Evolutionary conservation across 1,140 invertebrate species (phyloP).

Genomic region (Charaxes varanes): DNA sequence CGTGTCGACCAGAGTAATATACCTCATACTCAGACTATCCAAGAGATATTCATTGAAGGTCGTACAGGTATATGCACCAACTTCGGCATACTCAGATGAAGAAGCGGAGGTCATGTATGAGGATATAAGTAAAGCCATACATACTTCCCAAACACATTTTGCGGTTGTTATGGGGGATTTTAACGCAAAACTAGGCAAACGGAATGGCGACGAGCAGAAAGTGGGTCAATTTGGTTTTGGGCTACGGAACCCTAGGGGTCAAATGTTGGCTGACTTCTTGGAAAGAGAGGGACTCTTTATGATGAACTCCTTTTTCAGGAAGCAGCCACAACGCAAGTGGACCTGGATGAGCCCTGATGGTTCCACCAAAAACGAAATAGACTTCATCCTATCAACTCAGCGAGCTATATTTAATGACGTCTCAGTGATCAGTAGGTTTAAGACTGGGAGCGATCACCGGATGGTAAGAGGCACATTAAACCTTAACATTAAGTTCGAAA

Average conservation of each 20-base stretch:
- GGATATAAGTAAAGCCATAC: too few relatives aligned
- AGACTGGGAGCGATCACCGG: constrained; percentile 31
- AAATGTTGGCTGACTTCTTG: constrained; percentile 20
- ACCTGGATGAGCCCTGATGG: constrained; percentile 32
- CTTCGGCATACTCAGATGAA: too few relatives aligned
- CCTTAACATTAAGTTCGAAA: constrained; percentile 16
- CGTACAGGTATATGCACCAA: too few relatives aligned
- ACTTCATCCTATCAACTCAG: constrained; percentile 24
- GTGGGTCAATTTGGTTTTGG: too few relatives aligned
- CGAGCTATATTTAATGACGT: constrained; percentile 29
- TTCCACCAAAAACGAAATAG: constrained; percentile 27
- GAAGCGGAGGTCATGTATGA: too few relatives aligned
- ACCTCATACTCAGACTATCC: too few relatives aligned
- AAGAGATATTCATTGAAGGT: too few relatives aligned
- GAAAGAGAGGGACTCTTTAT: constrained; percentile 24
- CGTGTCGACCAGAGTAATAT: too few relatives aligned
- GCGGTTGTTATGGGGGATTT: too few relatives aligned
- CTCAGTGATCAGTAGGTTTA: constrained; percentile 23
- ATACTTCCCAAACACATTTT: too few relatives aligned
- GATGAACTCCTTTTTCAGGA: constrained; percentile 33
- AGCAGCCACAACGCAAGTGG: constrained; percentile 21
- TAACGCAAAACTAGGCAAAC: too few relatives aligned
- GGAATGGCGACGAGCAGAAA: too few relatives aligned
- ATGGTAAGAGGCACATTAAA: constrained; percentile 30
- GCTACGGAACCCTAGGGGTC: constrained; percentile 17